Conservation (phyloP, 2,888 invertebrate species). For the Hofmannophila pseudospretella region DNA sequence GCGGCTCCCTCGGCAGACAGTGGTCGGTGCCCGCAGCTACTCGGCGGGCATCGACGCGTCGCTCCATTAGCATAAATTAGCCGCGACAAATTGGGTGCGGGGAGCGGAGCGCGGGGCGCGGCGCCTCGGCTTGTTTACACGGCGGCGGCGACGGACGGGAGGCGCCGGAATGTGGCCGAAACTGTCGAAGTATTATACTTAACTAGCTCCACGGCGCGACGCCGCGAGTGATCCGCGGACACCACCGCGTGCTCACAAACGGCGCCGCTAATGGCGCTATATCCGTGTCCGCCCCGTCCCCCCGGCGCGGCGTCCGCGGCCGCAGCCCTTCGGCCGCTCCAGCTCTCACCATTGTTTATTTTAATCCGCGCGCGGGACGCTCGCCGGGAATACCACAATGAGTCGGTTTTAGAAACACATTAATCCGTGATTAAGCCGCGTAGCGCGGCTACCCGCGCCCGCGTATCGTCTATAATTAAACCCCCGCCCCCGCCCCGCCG, state of each 20-base stretch:
- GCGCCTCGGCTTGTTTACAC: constrained; percentile 42
- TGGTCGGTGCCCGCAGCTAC: no score
- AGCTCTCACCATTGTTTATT: constrained; percentile 34
- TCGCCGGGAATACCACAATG: constrained; percentile 14
- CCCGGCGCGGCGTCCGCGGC: not conserved
- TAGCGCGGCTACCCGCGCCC: not conserved
- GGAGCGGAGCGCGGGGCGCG: constrained; percentile 23
- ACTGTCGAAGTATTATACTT: constrained; percentile 23
- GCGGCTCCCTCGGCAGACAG: no score
- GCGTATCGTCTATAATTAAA: not conserved
- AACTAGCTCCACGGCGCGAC: constrained; percentile 28
- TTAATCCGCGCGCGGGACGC: constrained; percentile 31
- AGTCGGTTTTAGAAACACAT: constrained; percentile 13
- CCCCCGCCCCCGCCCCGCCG: not conserved
- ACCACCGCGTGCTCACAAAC: constrained; percentile 55
- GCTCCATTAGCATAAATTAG: constrained; percentile 67
- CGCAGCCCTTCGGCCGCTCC: not conserved
- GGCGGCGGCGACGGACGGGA: constrained; percentile 24
- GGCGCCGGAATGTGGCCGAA: constrained; percentile 44
- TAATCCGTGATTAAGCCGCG: constrained; percentile 5
- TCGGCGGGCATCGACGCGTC: constrained; percentile 32
- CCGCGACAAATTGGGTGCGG: constrained; percentile 51
- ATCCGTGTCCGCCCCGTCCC: constrained; percentile 26
- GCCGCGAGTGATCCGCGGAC: no score
- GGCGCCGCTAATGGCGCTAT: constrained; percentile 59